phyloP scores from a whole-genome alignment of 2,797 vertebrate genomes.

The Centropyge bicolor region DNA sequence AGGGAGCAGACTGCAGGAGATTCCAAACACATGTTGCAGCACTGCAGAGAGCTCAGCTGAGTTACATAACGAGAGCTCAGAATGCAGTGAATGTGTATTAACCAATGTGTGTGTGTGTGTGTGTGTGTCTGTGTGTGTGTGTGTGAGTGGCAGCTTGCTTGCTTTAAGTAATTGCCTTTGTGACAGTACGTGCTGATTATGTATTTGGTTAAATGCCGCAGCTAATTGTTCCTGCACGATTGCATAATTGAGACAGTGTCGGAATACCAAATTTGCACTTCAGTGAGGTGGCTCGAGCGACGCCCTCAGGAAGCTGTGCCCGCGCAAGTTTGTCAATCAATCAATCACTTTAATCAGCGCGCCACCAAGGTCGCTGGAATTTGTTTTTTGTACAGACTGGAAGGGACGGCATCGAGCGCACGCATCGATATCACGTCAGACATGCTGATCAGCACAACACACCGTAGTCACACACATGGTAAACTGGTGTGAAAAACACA shows the following conservation, averaged over 20 bases:
- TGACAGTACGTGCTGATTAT: constrained; percentile 74
- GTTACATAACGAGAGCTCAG: constrained; percentile 59
- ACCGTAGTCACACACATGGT: not conserved
- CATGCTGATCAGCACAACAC: constrained; percentile 1
- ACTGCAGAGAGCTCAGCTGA: constrained; percentile 55
- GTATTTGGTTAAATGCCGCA: constrained; percentile 73
- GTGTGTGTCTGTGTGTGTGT: not conserved
- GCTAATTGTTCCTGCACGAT: constrained; percentile 73
- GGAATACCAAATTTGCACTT: constrained; percentile 67
- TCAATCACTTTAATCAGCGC: constrained; percentile 53
- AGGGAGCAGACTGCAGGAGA: constrained; percentile 33
- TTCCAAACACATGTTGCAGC: constrained; percentile 48
- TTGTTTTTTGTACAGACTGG: constrained; percentile 30
- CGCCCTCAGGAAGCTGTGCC: constrained; percentile 38
- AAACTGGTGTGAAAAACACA: not conserved
- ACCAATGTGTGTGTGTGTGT: constrained; percentile 19
- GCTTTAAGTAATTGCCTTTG: constrained; percentile 76
- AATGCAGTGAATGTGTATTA: constrained; percentile 35
- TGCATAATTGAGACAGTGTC: constrained; percentile 58
- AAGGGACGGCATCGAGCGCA: constrained; percentile 13
- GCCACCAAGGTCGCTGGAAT: constrained; percentile 42
- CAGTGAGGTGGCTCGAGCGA: constrained; percentile 17
- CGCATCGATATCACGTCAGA: constrained; percentile 10
- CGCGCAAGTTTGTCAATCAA: constrained; percentile 56
- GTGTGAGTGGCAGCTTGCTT: constrained; percentile 47